Base-by-base conservation (phyloP, 2,113 vertebrate genomes). In the Tiliqua scincoides region DNA sequence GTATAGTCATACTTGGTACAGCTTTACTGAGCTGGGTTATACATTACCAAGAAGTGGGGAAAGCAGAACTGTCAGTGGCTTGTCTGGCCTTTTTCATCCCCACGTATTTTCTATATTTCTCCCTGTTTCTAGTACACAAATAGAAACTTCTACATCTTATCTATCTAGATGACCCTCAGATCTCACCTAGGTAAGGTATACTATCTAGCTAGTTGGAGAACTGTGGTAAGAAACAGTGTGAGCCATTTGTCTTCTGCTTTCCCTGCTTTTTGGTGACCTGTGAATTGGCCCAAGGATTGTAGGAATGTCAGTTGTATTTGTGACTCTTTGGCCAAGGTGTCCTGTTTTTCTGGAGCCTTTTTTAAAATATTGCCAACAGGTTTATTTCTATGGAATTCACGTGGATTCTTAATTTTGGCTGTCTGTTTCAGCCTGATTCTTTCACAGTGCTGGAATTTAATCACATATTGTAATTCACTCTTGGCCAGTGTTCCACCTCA, bases 401-500 rank as follows among this genome's bases (percentile, higher is more conserved):
- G 0, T 79, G 85, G 15, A 4, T 75, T 79, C 82, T 74, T 0
- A 57, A 76, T 75, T 79, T 65, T 89, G 79, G 30, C 85, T 81
- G 9, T 79, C 62, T 70, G 23, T 88, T 89, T 87, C 68, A 6
- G 6, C 54, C 54, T 57, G 86, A 90, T 93, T 88, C 65, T 87
- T 88, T 91, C 90, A 82, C 75, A 8, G 70, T 88, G 62, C 2
- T 63, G 32, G 65, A 89, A 21, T 84, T 93, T 72, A 85, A 83
- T 91, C 83, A 83, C 67, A 82, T 83, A 76, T 18, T 91, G 83
- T 89, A 72, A 57, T 88, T 88, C 79, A 37, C 79, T 85, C 43
- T 71, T 87, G 76, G 84, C 87, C 88, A 88, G 91, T 17, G 73
- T 91, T 92, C 59, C 82, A 3, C 87, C 43, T 88, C 40, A 84